Percentiles rank a stretch among this genome's conserved stretches.
Evolutionary conservation across 2,888 invertebrate genomes (phyloP).

Genomic region (Trachelus iudaicus): DNA sequence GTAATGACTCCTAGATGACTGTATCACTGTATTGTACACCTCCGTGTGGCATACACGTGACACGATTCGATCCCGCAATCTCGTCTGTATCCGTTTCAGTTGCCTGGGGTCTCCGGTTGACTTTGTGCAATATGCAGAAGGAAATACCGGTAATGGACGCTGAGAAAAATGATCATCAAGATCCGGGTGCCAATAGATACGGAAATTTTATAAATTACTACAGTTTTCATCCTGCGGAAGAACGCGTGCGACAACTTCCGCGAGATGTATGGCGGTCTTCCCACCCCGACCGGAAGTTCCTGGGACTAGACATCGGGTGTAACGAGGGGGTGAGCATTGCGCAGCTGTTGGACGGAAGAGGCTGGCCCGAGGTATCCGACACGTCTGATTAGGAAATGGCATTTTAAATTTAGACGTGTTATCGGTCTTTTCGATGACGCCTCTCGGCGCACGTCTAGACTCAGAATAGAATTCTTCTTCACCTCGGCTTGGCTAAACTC

Average conservation of each 20-base stretch:
- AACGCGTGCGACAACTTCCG: constrained; percentile 75
- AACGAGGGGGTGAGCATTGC: constrained; percentile 75
- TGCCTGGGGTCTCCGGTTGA: background rate
- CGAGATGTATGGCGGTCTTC: constrained; percentile 63
- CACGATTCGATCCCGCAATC: background rate
- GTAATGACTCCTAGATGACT: background rate
- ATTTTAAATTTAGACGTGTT: constrained; percentile 40
- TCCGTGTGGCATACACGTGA: background rate
- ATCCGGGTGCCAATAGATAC: constrained; percentile 82
- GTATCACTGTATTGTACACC: background rate
- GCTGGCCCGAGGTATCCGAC: constrained; percentile 22
- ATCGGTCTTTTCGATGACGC: constrained; percentile 16
- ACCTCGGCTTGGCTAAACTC: background rate
- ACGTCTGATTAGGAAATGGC: constrained; percentile 18
- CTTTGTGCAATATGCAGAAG: background rate
- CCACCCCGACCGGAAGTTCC: constrained; percentile 59
- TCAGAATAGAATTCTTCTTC: background rate
- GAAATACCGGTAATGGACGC: background rate
- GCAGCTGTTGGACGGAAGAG: constrained; percentile 46
- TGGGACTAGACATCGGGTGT: constrained; percentile 81
- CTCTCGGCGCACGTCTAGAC: background rate
- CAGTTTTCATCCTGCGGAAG: constrained; percentile 78
- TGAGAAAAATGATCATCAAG: constrained; percentile 36
- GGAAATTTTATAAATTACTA: constrained; percentile 93
- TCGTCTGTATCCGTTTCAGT: background rate